Evolutionary conservation across 2,113 vertebrate genomes (phyloP), one percentile per base, ranked within the genome.

Genomic region (Erinaceus europaeus): DNA sequence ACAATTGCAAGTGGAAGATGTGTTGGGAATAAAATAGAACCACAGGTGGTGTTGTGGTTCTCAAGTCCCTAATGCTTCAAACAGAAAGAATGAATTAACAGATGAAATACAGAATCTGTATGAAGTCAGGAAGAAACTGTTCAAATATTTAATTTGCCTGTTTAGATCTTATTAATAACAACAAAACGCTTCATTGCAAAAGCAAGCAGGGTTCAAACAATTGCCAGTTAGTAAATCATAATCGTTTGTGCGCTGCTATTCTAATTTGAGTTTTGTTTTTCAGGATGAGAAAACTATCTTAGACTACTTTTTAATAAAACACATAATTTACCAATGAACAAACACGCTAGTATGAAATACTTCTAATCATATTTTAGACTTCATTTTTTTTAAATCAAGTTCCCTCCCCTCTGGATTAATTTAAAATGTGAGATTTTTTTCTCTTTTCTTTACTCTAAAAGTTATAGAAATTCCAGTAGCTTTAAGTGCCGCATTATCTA

Each of bases 11-110:
- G 55, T 94, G 84, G 93, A 53, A 18, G 36, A 90, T 92, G 44
- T 84, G 74, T 77, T 76, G 93, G 17, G 89, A 96, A 95, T 95
- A 94, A 94, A 97, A 96, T 81, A 92, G 83, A 95, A 90, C 79
- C 59, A 57, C 92, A 95, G 93, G 94, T 96, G 93, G 50, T 95
- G 78, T 94, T 96, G 96, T 92, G 75, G 57, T 86, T 95, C 89
- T 90, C 61, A 67, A 88, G 38, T 73, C 32, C 64, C 13, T 90
- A 90, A 86, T 71, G 67, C 42, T 93, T 96, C 91, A 94, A 91
- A 90, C n/a, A 84, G 13, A 83, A 67, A 84, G 75, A 94, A 55
- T 73, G 53, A 96, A 94, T 95, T 91, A 92, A 77, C 1, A 76
- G 65, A 81, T 81, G 74, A 93, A 94, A 88, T 88, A 86, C 25